Conservation (phyloP, 2,113 vertebrate genomes). For the Tychaedon coryphoeus region DNA sequence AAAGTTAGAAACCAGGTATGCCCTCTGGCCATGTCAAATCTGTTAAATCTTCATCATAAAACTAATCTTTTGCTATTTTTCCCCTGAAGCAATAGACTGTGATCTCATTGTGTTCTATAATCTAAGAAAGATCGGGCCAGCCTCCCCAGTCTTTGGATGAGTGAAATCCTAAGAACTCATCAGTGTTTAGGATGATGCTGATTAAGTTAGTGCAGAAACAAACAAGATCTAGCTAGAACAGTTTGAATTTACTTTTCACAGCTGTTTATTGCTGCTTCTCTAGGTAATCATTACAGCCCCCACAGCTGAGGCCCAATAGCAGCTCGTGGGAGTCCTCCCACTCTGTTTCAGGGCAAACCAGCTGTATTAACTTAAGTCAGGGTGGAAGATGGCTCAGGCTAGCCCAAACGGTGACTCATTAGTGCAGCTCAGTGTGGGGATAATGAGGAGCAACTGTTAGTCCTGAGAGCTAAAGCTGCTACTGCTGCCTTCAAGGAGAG, state of each 20-base stretch:
- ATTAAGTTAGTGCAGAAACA: constrained; percentile 1
- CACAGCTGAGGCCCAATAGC: background rate
- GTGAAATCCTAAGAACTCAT: background rate
- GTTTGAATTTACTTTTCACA: constrained; percentile 40
- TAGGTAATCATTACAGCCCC: background rate
- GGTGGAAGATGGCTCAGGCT: background rate
- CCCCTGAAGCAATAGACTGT: background rate
- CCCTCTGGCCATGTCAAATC: background rate
- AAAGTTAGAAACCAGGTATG: background rate
- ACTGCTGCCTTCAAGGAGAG: background rate
- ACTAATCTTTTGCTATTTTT: background rate
- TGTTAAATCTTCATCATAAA: background rate
- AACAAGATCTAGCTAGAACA: constrained; percentile 20
- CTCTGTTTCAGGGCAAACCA: background rate
- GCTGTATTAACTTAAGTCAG: background rate
- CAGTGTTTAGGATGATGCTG: background rate
- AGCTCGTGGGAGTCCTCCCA: constrained; percentile 6
- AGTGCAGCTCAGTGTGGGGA: background rate
- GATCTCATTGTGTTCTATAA: background rate
- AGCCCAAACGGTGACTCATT: background rate
- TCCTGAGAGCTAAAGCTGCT: background rate
- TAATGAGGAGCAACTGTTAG: background rate
- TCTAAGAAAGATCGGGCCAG: background rate
- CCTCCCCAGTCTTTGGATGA: background rate
- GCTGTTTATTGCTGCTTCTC: constrained; percentile 18